Conservation (phyloP, 2,797 vertebrate species). For the Selene dorsalis region DNA sequence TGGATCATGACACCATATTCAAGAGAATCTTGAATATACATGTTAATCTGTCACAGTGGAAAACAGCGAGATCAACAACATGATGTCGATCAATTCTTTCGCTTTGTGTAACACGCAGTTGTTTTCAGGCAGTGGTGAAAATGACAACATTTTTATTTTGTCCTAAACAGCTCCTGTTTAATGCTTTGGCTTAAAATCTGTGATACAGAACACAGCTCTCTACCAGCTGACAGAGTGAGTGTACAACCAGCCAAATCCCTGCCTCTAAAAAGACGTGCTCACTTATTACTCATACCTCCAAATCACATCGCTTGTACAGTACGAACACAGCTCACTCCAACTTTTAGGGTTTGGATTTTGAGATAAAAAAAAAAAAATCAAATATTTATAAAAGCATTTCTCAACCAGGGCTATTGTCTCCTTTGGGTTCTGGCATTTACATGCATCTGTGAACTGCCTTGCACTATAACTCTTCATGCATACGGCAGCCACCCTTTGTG, state of each 20-base stretch:
- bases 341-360: constrained; percentile 45
- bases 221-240: constrained; percentile 42
- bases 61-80: not conserved
- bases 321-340: constrained; percentile 36
- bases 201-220: constrained; percentile 15
- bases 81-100: not conserved
- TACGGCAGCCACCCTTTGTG: constrained; percentile 58
- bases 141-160: constrained; percentile 4
- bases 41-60: not conserved
- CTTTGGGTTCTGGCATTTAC: constrained; percentile 63
- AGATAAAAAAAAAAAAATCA: constrained; percentile 47
- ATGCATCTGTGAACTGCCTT: constrained; percentile 62
- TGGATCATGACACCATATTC: not conserved
- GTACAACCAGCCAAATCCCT: constrained; percentile 34
- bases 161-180: constrained; percentile 9
- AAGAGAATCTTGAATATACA: constrained; percentile 2
- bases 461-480: constrained; percentile 53
- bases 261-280: constrained; percentile 45
- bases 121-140: not conserved
- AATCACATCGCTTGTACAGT: constrained; percentile 48
- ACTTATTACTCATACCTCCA: constrained; percentile 51
- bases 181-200: constrained; percentile 16
- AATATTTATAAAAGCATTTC: constrained; percentile 57
- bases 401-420: constrained; percentile 44
- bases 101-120: not conserved